phyloP scores from a whole-genome alignment of 1,140 invertebrate species.

The Caenorhabditis remanei region DNA sequence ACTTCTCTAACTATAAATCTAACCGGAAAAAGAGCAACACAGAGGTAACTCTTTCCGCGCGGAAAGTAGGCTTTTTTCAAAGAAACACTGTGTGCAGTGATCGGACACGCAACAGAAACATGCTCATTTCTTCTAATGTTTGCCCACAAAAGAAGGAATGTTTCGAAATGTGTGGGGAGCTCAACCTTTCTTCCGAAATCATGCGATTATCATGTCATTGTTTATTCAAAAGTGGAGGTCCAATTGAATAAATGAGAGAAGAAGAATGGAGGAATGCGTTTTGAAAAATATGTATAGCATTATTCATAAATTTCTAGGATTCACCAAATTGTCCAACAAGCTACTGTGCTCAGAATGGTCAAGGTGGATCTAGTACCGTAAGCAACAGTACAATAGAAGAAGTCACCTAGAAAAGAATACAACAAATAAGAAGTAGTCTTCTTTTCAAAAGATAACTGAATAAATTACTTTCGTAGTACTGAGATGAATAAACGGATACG shows the following conservation, averaged over 20 bases:
- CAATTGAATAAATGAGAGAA: constrained; percentile 42
- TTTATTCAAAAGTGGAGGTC: constrained; percentile 40
- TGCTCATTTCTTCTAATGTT: constrained; percentile 42
- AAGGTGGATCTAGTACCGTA: too few species aligned
- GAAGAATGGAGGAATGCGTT: background rate
- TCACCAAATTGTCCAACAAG: too few species aligned
- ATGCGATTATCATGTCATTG: constrained; percentile 49
- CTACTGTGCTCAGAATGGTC: too few species aligned
- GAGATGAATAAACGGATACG: background rate
- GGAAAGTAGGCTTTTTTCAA: constrained; percentile 27
- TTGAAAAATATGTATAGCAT: background rate
- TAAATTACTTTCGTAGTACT: background rate
- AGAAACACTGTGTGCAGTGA: constrained; percentile 17
- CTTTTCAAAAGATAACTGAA: background rate
- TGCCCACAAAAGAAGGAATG: constrained; percentile 41
- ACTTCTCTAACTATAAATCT: background rate
- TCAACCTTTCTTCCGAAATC: constrained; percentile 24
- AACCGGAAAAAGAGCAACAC: background rate
- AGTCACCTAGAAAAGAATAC: background rate
- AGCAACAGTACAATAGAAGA: too few species aligned
- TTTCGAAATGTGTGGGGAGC: constrained; percentile 8
- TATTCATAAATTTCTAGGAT: too few species aligned
- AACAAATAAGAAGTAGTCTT: background rate
- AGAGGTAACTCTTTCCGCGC: constrained; percentile 32
- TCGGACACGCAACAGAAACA: constrained; percentile 11